phyloP scores from a whole-genome alignment of 92 coral and sea anemone genomes.

The Galaxea fascicularis region DNA sequence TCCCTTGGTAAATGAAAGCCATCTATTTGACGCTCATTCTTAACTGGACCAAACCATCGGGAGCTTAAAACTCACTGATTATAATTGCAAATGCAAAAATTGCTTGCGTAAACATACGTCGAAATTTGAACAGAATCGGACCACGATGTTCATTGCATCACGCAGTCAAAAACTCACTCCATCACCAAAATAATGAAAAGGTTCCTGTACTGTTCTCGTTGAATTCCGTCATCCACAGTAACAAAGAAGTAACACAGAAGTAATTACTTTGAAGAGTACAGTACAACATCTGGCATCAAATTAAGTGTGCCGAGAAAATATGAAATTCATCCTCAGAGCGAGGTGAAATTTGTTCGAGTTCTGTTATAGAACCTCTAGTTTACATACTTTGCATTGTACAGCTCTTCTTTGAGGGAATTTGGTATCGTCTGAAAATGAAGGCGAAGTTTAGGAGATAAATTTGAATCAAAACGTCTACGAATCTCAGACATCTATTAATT shows the following conservation, averaged over 20 bases:
- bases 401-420: too few species aligned
- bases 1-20: neutral
- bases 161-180: neutral
- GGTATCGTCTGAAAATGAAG: too few species aligned
- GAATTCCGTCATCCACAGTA: conserved; percentile 1
- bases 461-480: too few species aligned
- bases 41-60: neutral
- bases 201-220: neutral
- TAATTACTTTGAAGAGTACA: conserved; percentile 7
- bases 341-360: too few species aligned
- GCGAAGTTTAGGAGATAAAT: too few species aligned
- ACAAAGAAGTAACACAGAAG: conserved; percentile 26
- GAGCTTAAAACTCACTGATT: neutral
- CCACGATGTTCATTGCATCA: neutral
- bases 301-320: neutral
- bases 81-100: conserved; percentile 16
- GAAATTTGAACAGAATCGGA: neutral
- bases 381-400: too few species aligned
- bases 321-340: too few species aligned
- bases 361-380: too few species aligned
- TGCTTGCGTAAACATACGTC: neutral
- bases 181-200: too few species aligned
- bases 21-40: neutral
- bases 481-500: too few species aligned
- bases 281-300: conserved; percentile 12